A percentile compares a stretch with the other conserved stretches of the same genome.
phyloP scores from a whole-genome alignment of 2,113 vertebrate species.

The Rhinichthys klamathensis region DNA sequence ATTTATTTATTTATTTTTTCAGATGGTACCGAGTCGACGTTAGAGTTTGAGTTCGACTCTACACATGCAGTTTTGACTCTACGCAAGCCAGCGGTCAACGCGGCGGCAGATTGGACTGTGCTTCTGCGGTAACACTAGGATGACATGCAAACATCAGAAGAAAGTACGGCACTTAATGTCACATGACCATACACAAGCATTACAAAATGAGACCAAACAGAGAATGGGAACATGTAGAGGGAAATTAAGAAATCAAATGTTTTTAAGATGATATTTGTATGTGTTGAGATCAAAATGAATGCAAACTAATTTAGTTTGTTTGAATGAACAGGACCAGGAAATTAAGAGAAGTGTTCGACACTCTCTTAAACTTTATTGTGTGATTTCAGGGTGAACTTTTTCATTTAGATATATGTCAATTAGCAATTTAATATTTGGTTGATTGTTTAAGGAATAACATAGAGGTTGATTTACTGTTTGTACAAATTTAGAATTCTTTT shows the following conservation, averaged over 20 bases:
- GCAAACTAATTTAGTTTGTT: background rate
- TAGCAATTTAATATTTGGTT: background rate
- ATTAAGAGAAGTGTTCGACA: background rate
- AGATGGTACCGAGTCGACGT: slow-evolving; percentile 75
- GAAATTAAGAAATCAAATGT: background rate
- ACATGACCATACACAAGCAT: slow-evolving; percentile 16
- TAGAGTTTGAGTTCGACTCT: slow-evolving; percentile 84
- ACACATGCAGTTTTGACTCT: slow-evolving; percentile 81
- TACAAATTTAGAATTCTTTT: background rate
- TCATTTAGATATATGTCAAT: background rate
- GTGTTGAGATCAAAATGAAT: background rate
- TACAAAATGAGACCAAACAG: background rate
- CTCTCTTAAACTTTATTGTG: background rate
- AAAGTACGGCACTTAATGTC: background rate
- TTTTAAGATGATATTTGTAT: slow-evolving; percentile 1
- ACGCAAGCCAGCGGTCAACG: slow-evolving; percentile 84
- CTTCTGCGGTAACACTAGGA: slow-evolving; percentile 74
- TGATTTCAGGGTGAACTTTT: background rate
- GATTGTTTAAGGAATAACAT: background rate
- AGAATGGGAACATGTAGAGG: background rate
- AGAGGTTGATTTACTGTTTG: background rate
- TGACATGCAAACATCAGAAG: background rate
- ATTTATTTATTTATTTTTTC: slow-evolving; percentile 7
- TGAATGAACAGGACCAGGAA: background rate
- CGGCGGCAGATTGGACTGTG: slow-evolving; percentile 83